These are phyloP conservation scores for Electrona antarctica DNA, from an alignment of 2,113 vertebrate genomes.

Conservation along the genomic window DNA sequence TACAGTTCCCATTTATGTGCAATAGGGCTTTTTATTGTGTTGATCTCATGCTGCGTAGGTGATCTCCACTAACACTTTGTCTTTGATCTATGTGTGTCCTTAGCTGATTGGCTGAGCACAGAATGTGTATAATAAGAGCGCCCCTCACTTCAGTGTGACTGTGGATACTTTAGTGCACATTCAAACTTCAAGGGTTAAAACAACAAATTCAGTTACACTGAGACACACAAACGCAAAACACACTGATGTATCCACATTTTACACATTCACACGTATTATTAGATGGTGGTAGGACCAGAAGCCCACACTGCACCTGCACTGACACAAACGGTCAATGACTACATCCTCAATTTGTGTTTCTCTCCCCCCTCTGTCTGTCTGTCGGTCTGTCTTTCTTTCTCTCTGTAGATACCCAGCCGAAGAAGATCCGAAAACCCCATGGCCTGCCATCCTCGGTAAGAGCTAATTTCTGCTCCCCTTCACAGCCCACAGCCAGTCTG, in stretches of 20 bases:
- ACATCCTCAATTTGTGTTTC: constrained; percentile 32
- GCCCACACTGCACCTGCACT: constrained; percentile 10
- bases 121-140: no score
- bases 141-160: no score
- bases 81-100: neutral
- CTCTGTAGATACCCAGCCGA: constrained; percentile 89
- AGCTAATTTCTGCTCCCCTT: constrained; percentile 61
- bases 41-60: neutral
- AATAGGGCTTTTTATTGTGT: neutral
- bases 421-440: constrained; percentile 97
- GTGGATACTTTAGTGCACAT: neutral
- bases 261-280: neutral
- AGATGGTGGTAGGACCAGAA: neutral
- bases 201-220: constrained; percentile 2
- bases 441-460: constrained; percentile 98
- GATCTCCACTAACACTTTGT: neutral
- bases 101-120: no score
- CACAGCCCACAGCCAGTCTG: constrained; percentile 39
- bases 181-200: neutral
- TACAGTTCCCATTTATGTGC: no score
- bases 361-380: constrained; percentile 28
- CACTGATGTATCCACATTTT: neutral
- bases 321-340: constrained; percentile 17
- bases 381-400: constrained; percentile 26
- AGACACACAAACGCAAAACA: neutral